phyloP scores from a whole-genome alignment of 2,113 vertebrate genomes.

The Chaetops frenatus region DNA sequence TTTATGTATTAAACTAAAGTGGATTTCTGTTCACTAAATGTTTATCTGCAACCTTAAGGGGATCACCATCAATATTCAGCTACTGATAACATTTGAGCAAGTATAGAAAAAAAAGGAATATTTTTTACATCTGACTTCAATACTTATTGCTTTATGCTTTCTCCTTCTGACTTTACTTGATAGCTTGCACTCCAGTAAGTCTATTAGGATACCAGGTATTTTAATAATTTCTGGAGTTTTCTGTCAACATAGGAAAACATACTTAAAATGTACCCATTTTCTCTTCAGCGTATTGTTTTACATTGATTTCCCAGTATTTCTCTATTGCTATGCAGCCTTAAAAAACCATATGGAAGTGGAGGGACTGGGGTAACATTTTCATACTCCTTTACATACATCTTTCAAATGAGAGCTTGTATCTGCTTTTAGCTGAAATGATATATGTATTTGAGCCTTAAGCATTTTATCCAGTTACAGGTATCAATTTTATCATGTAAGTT shows the following conservation, averaged over 20 bases:
- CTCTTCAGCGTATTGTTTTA: neutral
- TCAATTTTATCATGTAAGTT: neutral
- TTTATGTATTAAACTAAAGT: neutral
- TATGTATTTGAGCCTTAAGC: neutral
- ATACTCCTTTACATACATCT: neutral
- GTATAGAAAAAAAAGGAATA: neutral
- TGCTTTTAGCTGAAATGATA: neutral
- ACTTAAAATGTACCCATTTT: neutral
- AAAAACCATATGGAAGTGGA: neutral
- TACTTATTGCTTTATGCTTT: neutral
- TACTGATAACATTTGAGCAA: neutral
- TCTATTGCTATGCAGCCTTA: neutral
- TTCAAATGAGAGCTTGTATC: neutral
- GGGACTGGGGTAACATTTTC: neutral
- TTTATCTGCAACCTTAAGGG: neutral
- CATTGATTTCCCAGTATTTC: neutral
- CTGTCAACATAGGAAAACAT: neutral
- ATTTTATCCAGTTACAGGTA: neutral
- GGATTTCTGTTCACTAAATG: neutral
- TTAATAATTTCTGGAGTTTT: neutral
- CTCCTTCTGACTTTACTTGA: neutral
- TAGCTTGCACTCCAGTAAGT: neutral
- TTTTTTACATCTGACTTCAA: neutral
- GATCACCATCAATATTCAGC: neutral
- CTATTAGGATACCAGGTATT: neutral